Percentiles rank a stretch among this genome's conserved stretches.
These are phyloP conservation scores for Troglohyphantes excavatus DNA, from an alignment of 2,888 invertebrate genomes.

Conservation along the genomic window DNA sequence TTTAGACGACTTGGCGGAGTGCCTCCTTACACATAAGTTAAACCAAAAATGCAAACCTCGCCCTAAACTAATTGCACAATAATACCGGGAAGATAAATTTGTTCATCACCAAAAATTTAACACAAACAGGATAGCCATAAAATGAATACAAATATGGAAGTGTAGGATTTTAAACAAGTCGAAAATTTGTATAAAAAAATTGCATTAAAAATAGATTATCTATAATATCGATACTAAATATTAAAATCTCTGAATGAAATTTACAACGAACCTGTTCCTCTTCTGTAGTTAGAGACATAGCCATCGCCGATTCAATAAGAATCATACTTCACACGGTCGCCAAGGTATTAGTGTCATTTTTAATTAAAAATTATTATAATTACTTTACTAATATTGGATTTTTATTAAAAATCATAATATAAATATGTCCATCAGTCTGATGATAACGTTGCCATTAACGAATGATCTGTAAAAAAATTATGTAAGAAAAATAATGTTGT, in stretches of 20 bases:
- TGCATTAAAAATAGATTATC: neutral
- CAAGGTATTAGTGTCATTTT: neutral
- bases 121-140: neutral
- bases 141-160: neutral
- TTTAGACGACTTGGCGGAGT: too few species aligned
- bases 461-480: too few species aligned
- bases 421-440: conserved; percentile 29
- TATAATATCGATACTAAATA: neutral
- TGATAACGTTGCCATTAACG: conserved; percentile 21
- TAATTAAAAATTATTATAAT: neutral
- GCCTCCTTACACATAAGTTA: too few species aligned
- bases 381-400: neutral
- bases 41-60: too few species aligned
- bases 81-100: neutral
- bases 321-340: conserved; percentile 44
- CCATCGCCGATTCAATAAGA: conserved; percentile 49
- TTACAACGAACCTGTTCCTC: conserved; percentile 67
- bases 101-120: neutral
- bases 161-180: neutral
- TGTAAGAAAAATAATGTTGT: too few species aligned
- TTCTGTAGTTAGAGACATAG: conserved; percentile 61
- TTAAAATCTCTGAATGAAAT: neutral
- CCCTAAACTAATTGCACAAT: too few species aligned
- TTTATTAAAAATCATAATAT: conserved; percentile 40
- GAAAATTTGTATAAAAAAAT: too few species aligned